These are phyloP conservation scores for Resseliella maxima DNA, from an alignment of 2,888 invertebrate genomes.

Conservation along the genomic window DNA sequence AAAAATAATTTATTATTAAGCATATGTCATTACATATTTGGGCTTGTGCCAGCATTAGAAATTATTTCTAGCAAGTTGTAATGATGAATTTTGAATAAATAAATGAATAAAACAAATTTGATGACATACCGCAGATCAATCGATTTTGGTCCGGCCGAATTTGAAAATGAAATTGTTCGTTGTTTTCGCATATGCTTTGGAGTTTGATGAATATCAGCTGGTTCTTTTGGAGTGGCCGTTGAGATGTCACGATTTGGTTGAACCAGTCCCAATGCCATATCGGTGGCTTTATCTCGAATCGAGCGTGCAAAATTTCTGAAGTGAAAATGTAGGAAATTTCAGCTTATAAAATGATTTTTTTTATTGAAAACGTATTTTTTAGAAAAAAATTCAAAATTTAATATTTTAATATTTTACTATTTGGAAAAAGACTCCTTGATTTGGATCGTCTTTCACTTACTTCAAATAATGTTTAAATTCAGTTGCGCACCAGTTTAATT, in stretches of 20 bases:
- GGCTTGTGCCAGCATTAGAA: no score
- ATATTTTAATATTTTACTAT: no score
- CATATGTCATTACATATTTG: no score
- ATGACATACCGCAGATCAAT: not conserved
- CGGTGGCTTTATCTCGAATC: conserved; percentile 89
- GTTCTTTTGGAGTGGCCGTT: conserved; percentile 4
- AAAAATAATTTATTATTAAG: no score
- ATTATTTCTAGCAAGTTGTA: no score
- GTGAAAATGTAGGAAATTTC: no score
- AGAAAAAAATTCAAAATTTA: no score
- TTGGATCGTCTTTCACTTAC: conserved; percentile 61
- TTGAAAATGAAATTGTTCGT: conserved; percentile 40
- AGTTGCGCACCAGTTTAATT: conserved; percentile 87
- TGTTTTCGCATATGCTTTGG: conserved; percentile 53
- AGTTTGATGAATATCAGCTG: conserved; percentile 8
- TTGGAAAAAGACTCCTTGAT: not conserved
- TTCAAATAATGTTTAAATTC: conserved; percentile 86
- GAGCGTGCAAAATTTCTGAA: conserved; percentile 82
- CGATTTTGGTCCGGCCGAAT: not conserved
- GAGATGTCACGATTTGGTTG: conserved; percentile 71
- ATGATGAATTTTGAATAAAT: no score
- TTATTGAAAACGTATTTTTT: no score
- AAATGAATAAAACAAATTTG: not conserved
- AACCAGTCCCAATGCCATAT: conserved; percentile 91
- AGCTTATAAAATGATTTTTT: no score